Conservation (phyloP, 2,888 invertebrate species). For the Neoitamus cyanurus region DNA sequence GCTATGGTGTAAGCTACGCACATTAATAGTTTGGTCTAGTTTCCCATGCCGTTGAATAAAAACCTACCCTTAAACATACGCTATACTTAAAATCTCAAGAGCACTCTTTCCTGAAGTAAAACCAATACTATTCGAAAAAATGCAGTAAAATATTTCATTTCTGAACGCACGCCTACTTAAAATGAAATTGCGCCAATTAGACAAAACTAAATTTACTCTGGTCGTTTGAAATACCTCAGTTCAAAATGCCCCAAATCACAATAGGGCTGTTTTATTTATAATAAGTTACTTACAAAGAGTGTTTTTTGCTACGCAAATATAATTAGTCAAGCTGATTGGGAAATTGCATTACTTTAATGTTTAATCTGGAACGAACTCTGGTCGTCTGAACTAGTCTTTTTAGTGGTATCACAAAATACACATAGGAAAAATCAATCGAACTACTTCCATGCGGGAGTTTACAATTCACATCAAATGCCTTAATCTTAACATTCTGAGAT, state of each 20-base stretch:
- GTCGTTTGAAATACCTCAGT: not conserved
- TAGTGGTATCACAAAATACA: not conserved
- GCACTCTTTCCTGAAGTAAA: not conserved
- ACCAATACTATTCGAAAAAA: not conserved
- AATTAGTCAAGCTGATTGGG: not conserved
- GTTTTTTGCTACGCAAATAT: not conserved
- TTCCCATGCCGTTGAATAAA: not conserved
- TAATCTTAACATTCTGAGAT: not conserved
- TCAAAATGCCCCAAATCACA: not conserved
- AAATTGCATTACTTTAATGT: not conserved
- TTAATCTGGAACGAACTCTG: not conserved
- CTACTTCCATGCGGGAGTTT: not conserved
- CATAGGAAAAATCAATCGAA: not conserved
- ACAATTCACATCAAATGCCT: not conserved
- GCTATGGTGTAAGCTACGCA: slow-evolving; percentile 12
- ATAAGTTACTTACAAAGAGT: not conserved
- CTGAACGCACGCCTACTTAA: not conserved
- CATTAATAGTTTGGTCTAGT: slow-evolving; percentile 21
- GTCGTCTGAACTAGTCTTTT: not conserved
- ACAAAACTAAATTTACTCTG: not conserved
- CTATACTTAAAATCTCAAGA: not conserved
- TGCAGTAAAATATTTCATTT: not conserved
- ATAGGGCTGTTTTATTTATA: not conserved
- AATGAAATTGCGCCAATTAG: not conserved
- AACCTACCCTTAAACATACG: not conserved